phyloP scores from a whole-genome alignment of 2,888 invertebrate species.

The Rhingia rostrata region DNA sequence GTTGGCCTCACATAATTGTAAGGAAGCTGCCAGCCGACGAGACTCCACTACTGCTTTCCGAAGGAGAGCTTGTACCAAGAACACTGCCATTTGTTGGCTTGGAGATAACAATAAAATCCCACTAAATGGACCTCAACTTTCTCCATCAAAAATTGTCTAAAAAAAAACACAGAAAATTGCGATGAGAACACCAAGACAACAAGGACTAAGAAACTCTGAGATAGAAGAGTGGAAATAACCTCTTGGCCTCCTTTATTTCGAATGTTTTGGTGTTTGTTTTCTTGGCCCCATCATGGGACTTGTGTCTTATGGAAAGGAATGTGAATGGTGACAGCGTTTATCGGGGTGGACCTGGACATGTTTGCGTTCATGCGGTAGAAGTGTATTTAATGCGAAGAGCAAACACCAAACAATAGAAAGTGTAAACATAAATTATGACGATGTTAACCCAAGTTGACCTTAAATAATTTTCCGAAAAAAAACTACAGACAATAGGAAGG shows the following conservation, averaged over 20 bases:
- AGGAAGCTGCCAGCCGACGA: conserved; percentile 46
- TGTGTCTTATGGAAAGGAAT: conserved; percentile 20
- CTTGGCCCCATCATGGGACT: conserved; percentile 33
- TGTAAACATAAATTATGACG: conserved; percentile 63
- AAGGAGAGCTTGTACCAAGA: conserved; percentile 29
- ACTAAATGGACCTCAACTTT: conserved; percentile 73
- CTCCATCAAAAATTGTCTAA: conserved; percentile 67
- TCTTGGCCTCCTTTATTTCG: conserved; percentile 60
- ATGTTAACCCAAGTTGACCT: conserved; percentile 64
- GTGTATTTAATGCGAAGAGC: conserved; percentile 41
- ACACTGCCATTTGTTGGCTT: conserved; percentile 63
- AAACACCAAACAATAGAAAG: conserved; percentile 60
- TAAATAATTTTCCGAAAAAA: conserved; percentile 15
- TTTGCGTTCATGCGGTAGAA: conserved; percentile 51
- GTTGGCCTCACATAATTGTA: conserved; percentile 54
- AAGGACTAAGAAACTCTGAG: conserved; percentile 29
- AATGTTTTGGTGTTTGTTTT: conserved; percentile 49
- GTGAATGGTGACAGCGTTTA: conserved; percentile 7
- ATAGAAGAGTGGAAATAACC: conserved; percentile 43
- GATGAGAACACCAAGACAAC: conserved; percentile 35
- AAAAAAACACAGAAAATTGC: conserved; percentile 39
- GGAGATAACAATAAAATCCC: conserved; percentile 72
- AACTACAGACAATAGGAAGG: conserved; percentile 8
- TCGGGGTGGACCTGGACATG: conserved; percentile 43
- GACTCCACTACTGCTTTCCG: conserved; percentile 28